Evolutionary conservation across 1,140 invertebrate species (phyloP).

Genomic region (Epicauta chinensis): DNA sequence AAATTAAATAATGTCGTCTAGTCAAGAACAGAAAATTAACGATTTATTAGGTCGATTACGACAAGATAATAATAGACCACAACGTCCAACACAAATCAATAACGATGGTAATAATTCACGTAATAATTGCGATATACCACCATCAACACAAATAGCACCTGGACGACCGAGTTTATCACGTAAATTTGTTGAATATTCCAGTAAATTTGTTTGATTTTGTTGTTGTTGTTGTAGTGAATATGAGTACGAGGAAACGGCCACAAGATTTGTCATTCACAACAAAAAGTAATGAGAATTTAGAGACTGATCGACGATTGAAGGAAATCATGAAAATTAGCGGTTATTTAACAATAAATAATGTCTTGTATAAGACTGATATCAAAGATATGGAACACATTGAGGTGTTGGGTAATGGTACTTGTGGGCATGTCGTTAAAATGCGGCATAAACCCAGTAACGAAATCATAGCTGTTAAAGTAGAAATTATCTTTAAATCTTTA

Average conservation of each 20-base stretch:
- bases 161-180: slow-evolving; percentile 26
- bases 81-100: slow-evolving; percentile 18
- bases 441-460: slow-evolving; percentile 75
- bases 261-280: slow-evolving; percentile 26
- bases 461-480: slow-evolving; percentile 91
- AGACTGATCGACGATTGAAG: slow-evolving; percentile 46
- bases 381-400: slow-evolving; percentile 82
- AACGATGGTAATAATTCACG: slow-evolving; percentile 20
- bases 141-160: not conserved
- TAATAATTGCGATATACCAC: slow-evolving; percentile 20
- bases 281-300: slow-evolving; percentile 35
- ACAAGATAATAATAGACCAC: slow-evolving; percentile 24
- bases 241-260: slow-evolving; percentile 27
- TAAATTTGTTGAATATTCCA: slow-evolving; percentile 19
- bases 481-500: slow-evolving; percentile 6
- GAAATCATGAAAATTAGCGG: slow-evolving; percentile 65
- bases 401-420: slow-evolving; percentile 92
- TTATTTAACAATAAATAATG: slow-evolving; percentile 73
- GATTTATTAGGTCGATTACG: slow-evolving; percentile 31
- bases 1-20: slow-evolving; percentile 25
- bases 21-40: slow-evolving; percentile 35
- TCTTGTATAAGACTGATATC: slow-evolving; percentile 76
- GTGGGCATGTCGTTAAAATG: slow-evolving; percentile 98
- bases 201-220: not conserved
- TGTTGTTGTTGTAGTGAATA: slow-evolving; percentile 4